These are phyloP conservation scores for Steinernema khuongi DNA, from an alignment of 1,140 invertebrate species.

Conservation along the genomic window DNA sequence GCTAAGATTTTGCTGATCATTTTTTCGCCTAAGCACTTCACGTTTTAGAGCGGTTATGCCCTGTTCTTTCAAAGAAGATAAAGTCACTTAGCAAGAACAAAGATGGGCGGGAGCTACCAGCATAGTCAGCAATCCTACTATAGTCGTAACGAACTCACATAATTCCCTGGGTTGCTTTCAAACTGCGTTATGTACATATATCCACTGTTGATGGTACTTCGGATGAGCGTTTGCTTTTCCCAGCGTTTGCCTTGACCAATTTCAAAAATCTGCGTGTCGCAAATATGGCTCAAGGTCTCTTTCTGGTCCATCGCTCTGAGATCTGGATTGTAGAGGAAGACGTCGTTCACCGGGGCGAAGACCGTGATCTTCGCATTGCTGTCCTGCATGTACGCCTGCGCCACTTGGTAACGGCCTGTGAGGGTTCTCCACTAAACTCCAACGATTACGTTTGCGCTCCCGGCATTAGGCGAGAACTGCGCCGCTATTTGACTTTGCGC, in stretches of 20 bases:
- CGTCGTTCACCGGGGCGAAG: constrained; percentile 58
- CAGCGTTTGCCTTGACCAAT: constrained; percentile 47
- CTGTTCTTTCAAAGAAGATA: too few relatives aligned
- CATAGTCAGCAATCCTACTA: not conserved
- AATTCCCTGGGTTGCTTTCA: constrained; percentile 59
- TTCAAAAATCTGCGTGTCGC: constrained; percentile 54
- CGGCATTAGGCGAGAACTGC: not conserved
- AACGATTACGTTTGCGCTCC: not conserved
- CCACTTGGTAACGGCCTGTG: constrained; percentile 53
- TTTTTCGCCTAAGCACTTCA: too few relatives aligned
- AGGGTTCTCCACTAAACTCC: constrained; percentile 50
- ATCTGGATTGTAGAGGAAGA: constrained; percentile 58
- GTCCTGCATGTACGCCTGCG: constrained; percentile 57
- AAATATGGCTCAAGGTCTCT: constrained; percentile 54
- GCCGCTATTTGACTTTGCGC: constrained; percentile 15
- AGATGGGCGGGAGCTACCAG: too few relatives aligned
- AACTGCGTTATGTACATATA: constrained; percentile 59
- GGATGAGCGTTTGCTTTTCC: constrained; percentile 57
- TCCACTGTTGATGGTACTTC: constrained; percentile 56
- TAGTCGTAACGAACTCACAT: constrained; percentile 40
- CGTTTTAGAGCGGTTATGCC: too few relatives aligned
- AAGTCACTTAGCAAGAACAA: too few relatives aligned
- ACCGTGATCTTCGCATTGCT: constrained; percentile 54
- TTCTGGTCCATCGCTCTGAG: constrained; percentile 56
- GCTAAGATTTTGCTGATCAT: too few relatives aligned